Evolutionary conservation across 2,888 invertebrate genomes (phyloP).

Genomic region (Elaeidobius kamerunicus): DNA sequence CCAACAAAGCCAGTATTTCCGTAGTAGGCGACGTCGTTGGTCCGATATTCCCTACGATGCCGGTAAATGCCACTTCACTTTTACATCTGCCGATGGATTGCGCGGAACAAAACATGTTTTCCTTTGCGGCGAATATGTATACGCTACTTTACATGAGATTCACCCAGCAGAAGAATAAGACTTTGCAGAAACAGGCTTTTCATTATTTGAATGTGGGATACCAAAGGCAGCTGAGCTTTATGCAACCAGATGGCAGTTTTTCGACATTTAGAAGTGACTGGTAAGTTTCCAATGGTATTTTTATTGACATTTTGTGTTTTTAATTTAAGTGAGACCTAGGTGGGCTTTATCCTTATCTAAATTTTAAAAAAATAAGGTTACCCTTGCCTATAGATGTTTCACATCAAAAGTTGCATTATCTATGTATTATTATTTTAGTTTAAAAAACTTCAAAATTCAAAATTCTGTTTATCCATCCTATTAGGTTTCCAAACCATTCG

Average conservation of each 20-base stretch:
- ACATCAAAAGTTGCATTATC: too few relatives aligned
- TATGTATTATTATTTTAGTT: too few relatives aligned
- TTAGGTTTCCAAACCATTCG: too few relatives aligned
- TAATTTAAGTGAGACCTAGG: not conserved
- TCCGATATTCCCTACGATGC: constrained; percentile 90
- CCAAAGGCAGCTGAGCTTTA: constrained; percentile 86
- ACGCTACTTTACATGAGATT: constrained; percentile 87
- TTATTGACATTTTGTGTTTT: constrained; percentile 1
- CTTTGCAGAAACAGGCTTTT: constrained; percentile 77
- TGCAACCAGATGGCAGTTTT: constrained; percentile 89
- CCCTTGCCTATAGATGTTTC: too few relatives aligned
- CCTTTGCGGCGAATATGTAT: constrained; percentile 92
- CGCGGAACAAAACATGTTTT: constrained; percentile 95
- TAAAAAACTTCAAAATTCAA: too few relatives aligned
- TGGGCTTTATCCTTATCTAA: too few relatives aligned
- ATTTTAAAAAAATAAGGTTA: too few relatives aligned
- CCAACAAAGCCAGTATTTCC: constrained; percentile 79
- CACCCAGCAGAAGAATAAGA: constrained; percentile 69
- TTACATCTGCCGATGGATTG: constrained; percentile 83
- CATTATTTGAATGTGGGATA: constrained; percentile 86
- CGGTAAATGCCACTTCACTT: constrained; percentile 80
- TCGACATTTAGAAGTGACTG: constrained; percentile 89
- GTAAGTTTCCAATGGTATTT: constrained; percentile 58
- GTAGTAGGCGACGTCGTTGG: constrained; percentile 90
- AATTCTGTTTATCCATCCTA: too few relatives aligned